Evolutionary conservation across 2,113 vertebrate genomes (phyloP).

Genomic region (Polypterus bichir): DNA sequence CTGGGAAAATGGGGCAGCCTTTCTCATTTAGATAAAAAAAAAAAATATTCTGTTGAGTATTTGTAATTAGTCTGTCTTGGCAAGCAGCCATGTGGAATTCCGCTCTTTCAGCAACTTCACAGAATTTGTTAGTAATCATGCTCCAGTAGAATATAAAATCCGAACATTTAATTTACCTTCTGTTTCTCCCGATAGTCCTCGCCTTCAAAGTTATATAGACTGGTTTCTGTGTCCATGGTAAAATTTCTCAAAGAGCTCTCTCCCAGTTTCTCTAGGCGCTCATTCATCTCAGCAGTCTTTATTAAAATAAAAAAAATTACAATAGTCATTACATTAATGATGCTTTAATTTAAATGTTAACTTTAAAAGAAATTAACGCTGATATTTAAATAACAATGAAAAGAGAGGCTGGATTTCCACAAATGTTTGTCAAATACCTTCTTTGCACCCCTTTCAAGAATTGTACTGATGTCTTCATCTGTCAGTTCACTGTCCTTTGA

Average conservation of each 20-base stretch:
- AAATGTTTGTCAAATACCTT: constrained; percentile 47
- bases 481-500: constrained; percentile 78
- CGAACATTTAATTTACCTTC: constrained; percentile 47
- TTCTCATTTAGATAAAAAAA: no score
- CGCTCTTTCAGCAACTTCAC: no score
- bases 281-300: constrained; percentile 79
- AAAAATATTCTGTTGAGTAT: no score
- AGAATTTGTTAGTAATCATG: no score
- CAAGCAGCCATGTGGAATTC: no score
- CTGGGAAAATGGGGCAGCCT: no score
- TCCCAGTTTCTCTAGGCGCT: constrained; percentile 70
- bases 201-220: constrained; percentile 81
- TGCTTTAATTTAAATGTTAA: no score
- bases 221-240: constrained; percentile 75
- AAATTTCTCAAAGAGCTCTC: constrained; percentile 73
- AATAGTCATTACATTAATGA: background rate
- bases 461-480: constrained; percentile 72
- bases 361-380: no score
- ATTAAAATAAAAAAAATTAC: constrained; percentile 2
- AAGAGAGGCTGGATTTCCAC: background rate
- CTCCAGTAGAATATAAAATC: no score
- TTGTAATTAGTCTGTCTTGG: no score
- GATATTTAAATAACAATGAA: no score
- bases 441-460: constrained; percentile 75
- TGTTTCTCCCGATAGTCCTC: constrained; percentile 84